Base-by-base conservation (phyloP, 37 sponge, comb jelly and placozoan species). In the Amphimedon queenslandica region DNA sequence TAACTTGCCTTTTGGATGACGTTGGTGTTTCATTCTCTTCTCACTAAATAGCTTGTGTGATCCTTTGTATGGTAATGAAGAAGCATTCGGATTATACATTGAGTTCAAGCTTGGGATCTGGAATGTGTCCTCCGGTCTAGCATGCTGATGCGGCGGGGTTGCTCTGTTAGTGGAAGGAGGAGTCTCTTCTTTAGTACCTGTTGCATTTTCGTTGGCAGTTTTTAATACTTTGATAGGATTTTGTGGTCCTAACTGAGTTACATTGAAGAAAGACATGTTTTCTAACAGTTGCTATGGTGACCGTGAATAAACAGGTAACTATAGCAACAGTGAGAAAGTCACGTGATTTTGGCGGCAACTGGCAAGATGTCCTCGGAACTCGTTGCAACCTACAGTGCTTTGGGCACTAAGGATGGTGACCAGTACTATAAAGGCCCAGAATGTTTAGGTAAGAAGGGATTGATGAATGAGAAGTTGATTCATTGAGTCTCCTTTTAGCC, bases 241-340 rank as follows among this genome's bases (percentile, higher is more conserved):
- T 63, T 85, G 90, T 21, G 79, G 81, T 3, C 99, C 99, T 39
- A 89, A 57, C 37, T 90, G 90, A 0, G 96, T 95, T 13, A 98
- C 68, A 65, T 98, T 98, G 89, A 95, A 98, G 88, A 98, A 98
- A 35, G 97, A 78, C 97, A 96, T 96, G 3, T 13, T 74, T 60
- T 33, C n/a, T n/a, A n/a, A n/a, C n/a, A n/a, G 63, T 38, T 66
- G 40, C 64, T n/a, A 30, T 32, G 73, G 42, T 16, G 13, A 47
- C 53, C 13, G 13, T 8, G 53, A 47, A 13, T 8, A 13, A 8
- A 47, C 21, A 32, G 1, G 76, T 76, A 40, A 30, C 76, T 23
- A 76, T 76, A 20, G 37, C 65, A 76, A 64, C 51, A 18, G 10
- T 29, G 42, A 13, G 21, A n/a, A n/a, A n/a, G n/a, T n/a, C n/a